phyloP scores from a whole-genome alignment of 2,888 invertebrate genomes.

The Coleophora deauratella region DNA sequence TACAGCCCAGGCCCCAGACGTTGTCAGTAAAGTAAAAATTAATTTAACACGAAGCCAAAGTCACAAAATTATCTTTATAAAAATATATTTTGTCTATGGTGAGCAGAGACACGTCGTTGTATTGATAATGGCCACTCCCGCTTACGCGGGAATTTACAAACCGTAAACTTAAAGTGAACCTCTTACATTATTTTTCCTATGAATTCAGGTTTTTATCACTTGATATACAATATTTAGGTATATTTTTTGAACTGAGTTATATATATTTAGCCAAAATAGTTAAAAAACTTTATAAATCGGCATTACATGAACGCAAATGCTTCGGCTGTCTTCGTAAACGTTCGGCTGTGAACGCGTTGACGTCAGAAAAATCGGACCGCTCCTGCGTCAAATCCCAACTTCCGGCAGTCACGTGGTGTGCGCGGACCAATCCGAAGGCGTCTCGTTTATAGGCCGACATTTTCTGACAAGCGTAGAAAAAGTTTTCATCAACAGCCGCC shows the following conservation, averaged over 20 bases:
- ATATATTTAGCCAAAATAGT: neutral
- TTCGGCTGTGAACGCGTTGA: slow-evolving; percentile 55
- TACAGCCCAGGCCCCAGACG: no score
- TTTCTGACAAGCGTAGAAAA: slow-evolving; percentile 96
- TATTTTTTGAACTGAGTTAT: neutral
- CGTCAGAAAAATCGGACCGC: slow-evolving; percentile 63
- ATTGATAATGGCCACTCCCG: slow-evolving; percentile 68
- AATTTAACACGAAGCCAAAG: no score
- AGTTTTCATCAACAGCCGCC: slow-evolving; percentile 97
- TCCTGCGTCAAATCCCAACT: slow-evolving; percentile 59
- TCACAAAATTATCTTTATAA: slow-evolving; percentile 1
- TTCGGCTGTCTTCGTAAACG: slow-evolving; percentile 31
- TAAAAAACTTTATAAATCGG: slow-evolving; percentile 11
- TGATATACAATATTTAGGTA: no score
- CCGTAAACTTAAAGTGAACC: neutral
- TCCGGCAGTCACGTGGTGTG: slow-evolving; percentile 69
- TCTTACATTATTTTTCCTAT: neutral
- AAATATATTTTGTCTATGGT: slow-evolving; percentile 31
- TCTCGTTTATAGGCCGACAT: slow-evolving; percentile 70
- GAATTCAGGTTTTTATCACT: neutral
- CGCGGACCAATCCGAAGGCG: slow-evolving; percentile 55
- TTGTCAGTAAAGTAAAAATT: no score
- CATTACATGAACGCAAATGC: slow-evolving; percentile 25
- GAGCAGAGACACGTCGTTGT: slow-evolving; percentile 60
- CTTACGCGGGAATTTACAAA: slow-evolving; percentile 57